Percentiles rank a stretch among this genome's conserved stretches.
These are phyloP conservation scores for Drosophila sordidapex DNA, from an alignment of 2,888 invertebrate genomes.

Conservation along the genomic window DNA sequence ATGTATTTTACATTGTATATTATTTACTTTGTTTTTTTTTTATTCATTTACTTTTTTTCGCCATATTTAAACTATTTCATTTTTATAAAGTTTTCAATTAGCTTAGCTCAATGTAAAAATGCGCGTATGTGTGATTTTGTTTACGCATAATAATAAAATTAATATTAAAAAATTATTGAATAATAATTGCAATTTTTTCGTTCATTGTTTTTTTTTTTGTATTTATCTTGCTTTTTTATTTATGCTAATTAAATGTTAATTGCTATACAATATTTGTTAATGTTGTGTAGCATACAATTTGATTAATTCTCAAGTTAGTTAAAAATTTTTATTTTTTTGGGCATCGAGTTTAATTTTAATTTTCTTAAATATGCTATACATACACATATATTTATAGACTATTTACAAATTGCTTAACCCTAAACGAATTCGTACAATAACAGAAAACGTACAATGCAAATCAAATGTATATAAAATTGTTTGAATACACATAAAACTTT, in stretches of 20 bases:
- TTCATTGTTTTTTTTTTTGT: constrained; percentile 43
- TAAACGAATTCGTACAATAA: constrained; percentile 73
- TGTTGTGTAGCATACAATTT: constrained; percentile 73
- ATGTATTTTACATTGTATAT: constrained; percentile 71
- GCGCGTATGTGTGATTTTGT: constrained; percentile 46
- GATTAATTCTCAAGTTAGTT: constrained; percentile 79
- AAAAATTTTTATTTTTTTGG: constrained; percentile 56
- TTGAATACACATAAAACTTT: constrained; percentile 25
- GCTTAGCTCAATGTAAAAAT: constrained; percentile 81
- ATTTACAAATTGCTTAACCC: constrained; percentile 70
- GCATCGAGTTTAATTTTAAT: constrained; percentile 46
- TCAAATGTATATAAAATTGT: constrained; percentile 23
- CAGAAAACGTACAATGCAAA: constrained; percentile 65
- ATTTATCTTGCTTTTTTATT: constrained; percentile 56
- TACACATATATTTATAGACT: constrained; percentile 56
- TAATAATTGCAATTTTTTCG: constrained; percentile 80
- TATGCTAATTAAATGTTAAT: constrained; percentile 78
- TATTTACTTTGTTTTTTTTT: constrained; percentile 19
- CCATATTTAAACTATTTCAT: constrained; percentile 38
- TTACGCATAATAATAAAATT: constrained; percentile 74
- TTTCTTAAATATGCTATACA: constrained; percentile 45
- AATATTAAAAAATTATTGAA: constrained; percentile 80
- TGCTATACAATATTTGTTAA: constrained; percentile 75
- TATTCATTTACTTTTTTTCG: constrained; percentile 19
- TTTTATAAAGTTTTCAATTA: constrained; percentile 73